These are phyloP conservation scores for Diplogasteroides magnus DNA, from an alignment of 1,140 invertebrate species.

Conservation along the genomic window DNA sequence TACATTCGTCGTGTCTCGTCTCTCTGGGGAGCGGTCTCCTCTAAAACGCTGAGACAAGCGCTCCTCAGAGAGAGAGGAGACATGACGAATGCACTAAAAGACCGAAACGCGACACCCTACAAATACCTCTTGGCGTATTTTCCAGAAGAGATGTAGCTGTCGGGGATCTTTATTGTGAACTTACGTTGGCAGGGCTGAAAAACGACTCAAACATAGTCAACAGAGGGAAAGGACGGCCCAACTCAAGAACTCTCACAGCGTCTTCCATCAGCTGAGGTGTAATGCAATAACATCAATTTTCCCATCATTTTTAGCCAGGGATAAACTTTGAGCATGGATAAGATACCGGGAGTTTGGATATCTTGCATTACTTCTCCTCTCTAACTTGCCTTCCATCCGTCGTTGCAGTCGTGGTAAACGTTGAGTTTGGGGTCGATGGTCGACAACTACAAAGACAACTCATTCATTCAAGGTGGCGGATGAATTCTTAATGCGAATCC, in stretches of 20 bases:
- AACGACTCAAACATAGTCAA: no score
- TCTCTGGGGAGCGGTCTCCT: no score
- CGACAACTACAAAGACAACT: conserved; percentile 26
- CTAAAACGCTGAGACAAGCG: no score
- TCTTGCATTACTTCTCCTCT: background rate
- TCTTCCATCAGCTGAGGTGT: conserved; percentile 9
- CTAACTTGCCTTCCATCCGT: conserved; percentile 18
- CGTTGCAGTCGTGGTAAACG: conserved; percentile 40
- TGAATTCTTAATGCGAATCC: background rate
- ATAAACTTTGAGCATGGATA: no score
- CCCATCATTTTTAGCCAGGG: background rate
- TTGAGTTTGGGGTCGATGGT: conserved; percentile 39
- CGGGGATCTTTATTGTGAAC: conserved; percentile 34
- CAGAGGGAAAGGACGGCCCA: no score
- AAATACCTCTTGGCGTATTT: conserved; percentile 3
- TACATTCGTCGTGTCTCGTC: no score
- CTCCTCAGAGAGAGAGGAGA: conserved; percentile 5
- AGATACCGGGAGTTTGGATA: background rate
- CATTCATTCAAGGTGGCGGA: conserved; percentile 20
- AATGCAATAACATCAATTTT: background rate
- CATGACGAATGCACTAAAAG: no score
- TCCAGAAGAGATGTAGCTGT: conserved; percentile 33
- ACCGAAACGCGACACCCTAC: background rate
- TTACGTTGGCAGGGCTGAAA: conserved; percentile 38
- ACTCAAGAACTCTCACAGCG: no score